Percentiles rank a stretch among this genome's conserved stretches.
Evolutionary conservation across 1,140 invertebrate genomes (phyloP).

Genomic region (Magallana ariakensis): DNA sequence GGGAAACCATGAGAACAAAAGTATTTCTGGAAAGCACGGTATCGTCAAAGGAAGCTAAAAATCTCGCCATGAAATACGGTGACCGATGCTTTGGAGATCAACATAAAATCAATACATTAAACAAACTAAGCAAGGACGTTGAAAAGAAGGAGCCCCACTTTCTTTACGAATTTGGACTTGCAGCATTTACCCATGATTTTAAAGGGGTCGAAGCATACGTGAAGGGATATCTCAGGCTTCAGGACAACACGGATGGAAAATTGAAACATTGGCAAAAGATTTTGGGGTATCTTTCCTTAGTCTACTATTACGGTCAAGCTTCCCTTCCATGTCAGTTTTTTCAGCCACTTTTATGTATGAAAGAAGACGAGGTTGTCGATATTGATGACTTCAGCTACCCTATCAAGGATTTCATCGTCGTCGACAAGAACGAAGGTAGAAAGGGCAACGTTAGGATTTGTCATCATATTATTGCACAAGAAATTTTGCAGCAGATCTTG

Average conservation of each 20-base stretch:
- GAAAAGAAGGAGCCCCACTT: conserved; percentile 32
- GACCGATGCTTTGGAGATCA: conserved; percentile 47
- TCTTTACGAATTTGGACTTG: conserved; percentile 62
- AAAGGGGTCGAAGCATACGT: conserved; percentile 59
- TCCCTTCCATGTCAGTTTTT: conserved; percentile 65
- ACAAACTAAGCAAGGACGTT: conserved; percentile 42
- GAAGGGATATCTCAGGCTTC: conserved; percentile 60
- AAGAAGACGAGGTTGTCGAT: conserved; percentile 39
- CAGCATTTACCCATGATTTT: conserved; percentile 61
- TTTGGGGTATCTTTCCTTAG: conserved; percentile 61
- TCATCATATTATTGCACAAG: conserved; percentile 65
- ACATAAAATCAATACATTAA: conserved; percentile 38
- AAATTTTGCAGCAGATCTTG: conserved; percentile 65
- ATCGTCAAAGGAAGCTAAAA: conserved; percentile 47
- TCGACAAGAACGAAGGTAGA: conserved; percentile 50
- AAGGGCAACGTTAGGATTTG: conserved; percentile 58
- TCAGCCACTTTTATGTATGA: conserved; percentile 42
- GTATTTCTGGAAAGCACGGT: conserved; percentile 51
- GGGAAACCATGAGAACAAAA: conserved; percentile 24
- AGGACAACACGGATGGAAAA: conserved; percentile 18
- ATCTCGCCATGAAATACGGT: conserved; percentile 50
- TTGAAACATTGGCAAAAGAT: conserved; percentile 54
- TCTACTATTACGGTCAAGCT: conserved; percentile 64
- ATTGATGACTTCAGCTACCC: conserved; percentile 55
- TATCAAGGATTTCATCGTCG: conserved; percentile 59